phyloP scores from a whole-genome alignment of 1,140 invertebrate genomes.

The Formica exsecta region DNA sequence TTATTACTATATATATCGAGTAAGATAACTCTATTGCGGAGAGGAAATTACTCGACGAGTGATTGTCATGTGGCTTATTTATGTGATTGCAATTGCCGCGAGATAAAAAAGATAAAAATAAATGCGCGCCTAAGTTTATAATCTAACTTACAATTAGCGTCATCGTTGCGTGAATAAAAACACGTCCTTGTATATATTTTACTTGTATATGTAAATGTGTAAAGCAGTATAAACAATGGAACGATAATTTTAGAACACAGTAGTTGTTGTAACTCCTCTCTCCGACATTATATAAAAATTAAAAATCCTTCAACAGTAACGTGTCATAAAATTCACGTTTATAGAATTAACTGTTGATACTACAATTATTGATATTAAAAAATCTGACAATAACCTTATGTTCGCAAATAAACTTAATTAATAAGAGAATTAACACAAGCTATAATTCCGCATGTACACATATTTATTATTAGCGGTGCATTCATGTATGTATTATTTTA shows the following conservation, averaged over 20 bases:
- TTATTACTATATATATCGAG: slow-evolving; percentile 13
- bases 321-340: neutral
- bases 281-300: neutral
- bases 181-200: neutral
- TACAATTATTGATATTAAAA: slow-evolving; percentile 11
- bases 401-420: slow-evolving; percentile 3
- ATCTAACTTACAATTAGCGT: neutral
- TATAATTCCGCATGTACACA: neutral
- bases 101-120: slow-evolving; percentile 54
- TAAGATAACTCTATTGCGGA: slow-evolving; percentile 7
- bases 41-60: slow-evolving; percentile 23
- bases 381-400: neutral
- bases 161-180: slow-evolving; percentile 29
- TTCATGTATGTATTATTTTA: neutral
- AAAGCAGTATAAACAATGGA: neutral
- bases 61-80: slow-evolving; percentile 23
- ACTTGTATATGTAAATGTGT: slow-evolving; percentile 5
- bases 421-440: neutral
- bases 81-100: slow-evolving; percentile 20
- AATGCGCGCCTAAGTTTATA: neutral
- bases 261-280: neutral
- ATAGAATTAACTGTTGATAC: neutral
- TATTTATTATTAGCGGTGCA: neutral
- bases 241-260: slow-evolving; percentile 7
- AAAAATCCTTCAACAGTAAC: neutral